Evolutionary conservation across 1,140 invertebrate species (phyloP).

Genomic region (Euglossa dilemma): DNA sequence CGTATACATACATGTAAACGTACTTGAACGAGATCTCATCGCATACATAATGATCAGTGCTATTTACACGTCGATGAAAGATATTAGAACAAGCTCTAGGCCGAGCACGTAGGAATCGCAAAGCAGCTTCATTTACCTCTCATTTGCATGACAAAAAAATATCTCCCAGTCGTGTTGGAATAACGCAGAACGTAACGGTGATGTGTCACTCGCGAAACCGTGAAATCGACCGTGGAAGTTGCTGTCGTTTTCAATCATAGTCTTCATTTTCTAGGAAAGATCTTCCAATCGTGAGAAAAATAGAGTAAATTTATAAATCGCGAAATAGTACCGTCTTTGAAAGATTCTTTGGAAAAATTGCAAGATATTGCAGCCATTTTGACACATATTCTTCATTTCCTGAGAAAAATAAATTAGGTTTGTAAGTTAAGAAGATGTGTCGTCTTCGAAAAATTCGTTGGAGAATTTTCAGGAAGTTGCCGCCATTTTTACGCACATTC

Average conservation of each 20-base stretch:
- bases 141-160: slow-evolving; percentile 42
- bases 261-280: neutral
- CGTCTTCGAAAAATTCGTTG: too few species aligned
- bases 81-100: slow-evolving; percentile 29
- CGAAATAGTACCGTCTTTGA: neutral
- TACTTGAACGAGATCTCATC: neutral
- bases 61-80: slow-evolving; percentile 31
- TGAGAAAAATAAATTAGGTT: too few species aligned
- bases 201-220: slow-evolving; percentile 7
- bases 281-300: too few species aligned
- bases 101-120: slow-evolving; percentile 28
- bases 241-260: neutral
- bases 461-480: too few species aligned
- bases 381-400: too few species aligned
- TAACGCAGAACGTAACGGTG: neutral
- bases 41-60: slow-evolving; percentile 3
- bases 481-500: neutral
- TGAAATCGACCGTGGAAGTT: neutral
- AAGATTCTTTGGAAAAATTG: too few species aligned
- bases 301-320: too few species aligned
- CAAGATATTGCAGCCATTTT: too few species aligned
- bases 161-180: neutral
- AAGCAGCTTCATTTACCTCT: slow-evolving; percentile 46
- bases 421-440: too few species aligned
- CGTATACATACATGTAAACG: neutral